Conservation (phyloP, 2,888 invertebrate species). For the Amblyjoppa fuscipennis region DNA sequence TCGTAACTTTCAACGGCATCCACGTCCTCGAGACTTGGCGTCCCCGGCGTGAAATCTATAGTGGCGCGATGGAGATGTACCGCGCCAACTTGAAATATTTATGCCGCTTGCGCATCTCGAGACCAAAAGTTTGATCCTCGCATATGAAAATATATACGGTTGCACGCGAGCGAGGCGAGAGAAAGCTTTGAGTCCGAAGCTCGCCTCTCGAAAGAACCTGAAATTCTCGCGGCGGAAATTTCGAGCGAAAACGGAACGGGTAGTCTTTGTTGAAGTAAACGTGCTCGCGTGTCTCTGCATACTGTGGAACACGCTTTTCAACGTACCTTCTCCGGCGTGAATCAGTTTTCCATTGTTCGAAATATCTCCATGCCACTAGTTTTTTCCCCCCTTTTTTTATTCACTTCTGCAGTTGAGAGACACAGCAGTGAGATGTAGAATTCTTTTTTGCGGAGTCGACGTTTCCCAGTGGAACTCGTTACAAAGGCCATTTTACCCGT, state of each 20-base stretch:
- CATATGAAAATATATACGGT: conserved; percentile 25
- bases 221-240: conserved; percentile 28
- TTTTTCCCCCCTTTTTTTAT: conserved; percentile 19
- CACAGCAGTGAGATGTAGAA: background rate
- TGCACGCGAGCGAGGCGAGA: conserved; percentile 29
- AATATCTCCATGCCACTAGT: conserved; percentile 33
- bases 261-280: conserved; percentile 33
- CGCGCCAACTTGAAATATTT: conserved; percentile 24
- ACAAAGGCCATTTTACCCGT: background rate
- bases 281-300: conserved; percentile 8
- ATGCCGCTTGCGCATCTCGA: conserved; percentile 10
- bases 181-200: conserved; percentile 35
- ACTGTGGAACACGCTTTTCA: conserved; percentile 13
- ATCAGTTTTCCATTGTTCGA: conserved; percentile 38
- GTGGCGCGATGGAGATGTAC: background rate
- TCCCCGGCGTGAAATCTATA: conserved; percentile 2
- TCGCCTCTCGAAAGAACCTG: conserved; percentile 13
- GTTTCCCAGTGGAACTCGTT: background rate
- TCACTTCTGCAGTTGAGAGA: background rate
- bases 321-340: background rate
- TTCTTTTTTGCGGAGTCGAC: background rate
- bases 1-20: background rate
- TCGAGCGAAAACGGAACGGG: conserved; percentile 39
- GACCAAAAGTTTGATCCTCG: conserved; percentile 36
- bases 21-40: conserved; percentile 1